A percentile compares a stretch with the other conserved stretches of the same genome.
Evolutionary conservation across 64 coral and sea anemone genomes (phyloP).

Genomic region (Montipora cactus): DNA sequence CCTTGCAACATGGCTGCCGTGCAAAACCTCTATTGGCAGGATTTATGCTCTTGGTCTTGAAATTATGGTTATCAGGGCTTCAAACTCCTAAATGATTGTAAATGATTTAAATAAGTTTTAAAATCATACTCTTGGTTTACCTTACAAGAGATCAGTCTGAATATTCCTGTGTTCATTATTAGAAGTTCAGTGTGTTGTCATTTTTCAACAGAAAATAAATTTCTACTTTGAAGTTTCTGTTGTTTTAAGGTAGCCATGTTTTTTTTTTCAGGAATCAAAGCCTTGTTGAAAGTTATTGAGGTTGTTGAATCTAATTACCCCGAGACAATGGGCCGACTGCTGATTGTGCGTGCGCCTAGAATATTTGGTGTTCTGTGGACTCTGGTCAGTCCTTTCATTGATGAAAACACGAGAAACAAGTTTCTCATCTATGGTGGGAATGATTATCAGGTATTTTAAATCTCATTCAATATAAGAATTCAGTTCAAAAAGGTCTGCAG

Average conservation of each 20-base stretch:
- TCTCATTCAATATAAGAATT: not conserved
- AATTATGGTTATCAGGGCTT: too few species aligned
- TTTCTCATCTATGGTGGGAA: slow-evolving; percentile 99
- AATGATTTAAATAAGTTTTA: too few species aligned
- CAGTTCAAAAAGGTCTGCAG: not conserved
- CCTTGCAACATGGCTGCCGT: too few species aligned
- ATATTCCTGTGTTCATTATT: too few species aligned
- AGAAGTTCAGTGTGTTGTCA: too few species aligned
- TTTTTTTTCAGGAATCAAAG: slow-evolving; percentile 86
- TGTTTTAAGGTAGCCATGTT: not conserved
- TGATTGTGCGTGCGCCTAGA: slow-evolving; percentile 97
- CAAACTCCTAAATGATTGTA: too few species aligned
- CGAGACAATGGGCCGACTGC: slow-evolving; percentile 94
- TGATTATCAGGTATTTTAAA: slow-evolving; percentile 86
- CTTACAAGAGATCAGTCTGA: too few species aligned
- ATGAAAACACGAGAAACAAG: slow-evolving; percentile 99
- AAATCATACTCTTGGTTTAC: too few species aligned
- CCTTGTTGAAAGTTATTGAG: slow-evolving; percentile 94
- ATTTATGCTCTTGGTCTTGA: too few species aligned
- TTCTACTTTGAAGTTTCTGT: too few species aligned
- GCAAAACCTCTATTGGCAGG: too few species aligned
- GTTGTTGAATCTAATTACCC: slow-evolving; percentile 98
- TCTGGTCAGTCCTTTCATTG: slow-evolving; percentile 98
- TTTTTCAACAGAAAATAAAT: too few species aligned
- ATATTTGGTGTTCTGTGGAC: slow-evolving; percentile 99